Evolutionary conservation across 2,888 invertebrate species (phyloP), one percentile per base, ranked within the genome.

Genomic region (Nysson spinosus): DNA sequence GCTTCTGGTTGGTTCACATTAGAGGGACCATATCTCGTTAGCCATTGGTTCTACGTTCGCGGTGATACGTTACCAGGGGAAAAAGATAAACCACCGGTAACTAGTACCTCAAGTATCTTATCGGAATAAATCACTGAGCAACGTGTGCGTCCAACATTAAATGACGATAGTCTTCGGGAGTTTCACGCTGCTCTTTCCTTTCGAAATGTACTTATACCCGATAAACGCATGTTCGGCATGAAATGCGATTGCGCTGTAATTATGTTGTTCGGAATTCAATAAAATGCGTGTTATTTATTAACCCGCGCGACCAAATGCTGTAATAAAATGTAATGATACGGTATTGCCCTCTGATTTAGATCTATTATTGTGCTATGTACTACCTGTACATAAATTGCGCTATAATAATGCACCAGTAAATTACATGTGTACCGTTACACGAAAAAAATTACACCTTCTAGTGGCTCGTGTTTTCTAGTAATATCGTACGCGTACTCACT

Each of bases 191-290:
- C n/a, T n/a, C n/a, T n/a, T n/a, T n/a, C n/a, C 37, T 64, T 64
- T 47, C 65, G 64, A 65, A 65, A 65, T 40, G 22, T 32, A 7
- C 46, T 52, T 26, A 51, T 42, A 22, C 65, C 11, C 50, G 65
- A 44, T 64, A 65, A 64, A 57, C 57, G 50, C 50, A 51, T 42
- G 51, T 42, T 39, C 42, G 4, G 28, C 26, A 34, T n/a, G 20
- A 14, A 16, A n/a, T 17, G 12, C 20, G 47, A 42, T 37, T 34
- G 42, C 39, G 22, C 14, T 34, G 34, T 67, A 67, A 67, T 67
- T 67, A 67, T 66, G 66, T 67, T 67, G 66, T 67, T 67, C 66
- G 52, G 66, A 65, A 67, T 65, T 65, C 58, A 67, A 67, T 67
- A 52, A 69, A 57, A 68, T 56, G 20, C 69, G 20, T 37, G 49